Evolutionary conservation across 2,113 vertebrate genomes (phyloP), one percentile per base, ranked within the genome.

Genomic region (Proteles cristata): DNA sequence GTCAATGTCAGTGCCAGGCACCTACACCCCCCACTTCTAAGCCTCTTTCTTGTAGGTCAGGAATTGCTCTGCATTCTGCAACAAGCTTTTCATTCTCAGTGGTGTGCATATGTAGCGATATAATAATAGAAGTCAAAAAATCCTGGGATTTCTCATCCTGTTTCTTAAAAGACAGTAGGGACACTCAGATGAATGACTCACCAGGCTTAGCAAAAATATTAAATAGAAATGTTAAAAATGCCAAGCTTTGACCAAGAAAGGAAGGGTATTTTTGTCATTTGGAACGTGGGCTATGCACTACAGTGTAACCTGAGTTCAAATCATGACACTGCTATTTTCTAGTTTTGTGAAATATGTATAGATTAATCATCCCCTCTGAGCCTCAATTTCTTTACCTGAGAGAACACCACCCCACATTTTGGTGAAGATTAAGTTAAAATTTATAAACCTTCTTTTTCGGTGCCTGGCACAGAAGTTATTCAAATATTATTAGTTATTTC

Each of bases 11-110:
- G 12, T 45, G 26, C 12, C 28, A 58, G 10, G 11, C 0, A 81
- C 11, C 25, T 4, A 33, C 10, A n/a, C 8, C 0, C 2, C 28
- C 11, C 3, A 1, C 3, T 43, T 66, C 21, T 21, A n/a, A n/a
- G 15, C 2, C 11, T 43, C 28, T 21, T 58, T 65, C 33, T 31
- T 17, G 15, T 35, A 23, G 17, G 5, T 16, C 85, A 85, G 55
- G 7, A 61, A 53, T 0, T 48, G 11, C 8, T 45, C n/a, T 14
- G 21, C 31, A 7, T 65, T 33, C 58, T 33, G 1, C n/a, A 28
- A 23, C 4, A 68, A 50, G 45, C 2, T 3, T 89, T 33, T 11
- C 39, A n/a, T 82, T 92, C 11, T 39, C 53, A 48, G 23, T n/a
- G 45, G 23, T 31, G 5, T 31, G 45, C 11, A 15, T 25, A 28